A percentile compares a stretch with the other conserved stretches of the same genome.
Conservation (phyloP, 2,797 vertebrate genomes). For the Lutjanus campechanus region DNA sequence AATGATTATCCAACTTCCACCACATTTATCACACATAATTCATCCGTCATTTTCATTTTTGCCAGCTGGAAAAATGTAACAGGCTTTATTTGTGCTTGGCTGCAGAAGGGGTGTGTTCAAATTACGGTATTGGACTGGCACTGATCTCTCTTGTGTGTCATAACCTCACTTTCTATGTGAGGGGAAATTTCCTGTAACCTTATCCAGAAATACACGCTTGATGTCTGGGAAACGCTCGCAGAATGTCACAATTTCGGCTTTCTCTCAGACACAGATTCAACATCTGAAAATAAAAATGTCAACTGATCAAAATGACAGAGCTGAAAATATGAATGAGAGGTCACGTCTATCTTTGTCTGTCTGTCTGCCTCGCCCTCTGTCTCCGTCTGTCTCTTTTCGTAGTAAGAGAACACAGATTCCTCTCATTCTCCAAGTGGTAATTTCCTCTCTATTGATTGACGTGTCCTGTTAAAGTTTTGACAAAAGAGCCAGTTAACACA, state of each 20-base stretch:
- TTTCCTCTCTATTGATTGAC: constrained; percentile 74
- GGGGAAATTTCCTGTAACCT: constrained; percentile 77
- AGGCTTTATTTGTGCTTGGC: constrained; percentile 41
- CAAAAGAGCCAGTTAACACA: constrained; percentile 63
- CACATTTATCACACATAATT: constrained; percentile 39
- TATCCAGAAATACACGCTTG: constrained; percentile 69
- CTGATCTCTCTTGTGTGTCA: constrained; percentile 67
- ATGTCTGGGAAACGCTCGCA: constrained; percentile 72
- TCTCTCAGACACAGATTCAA: constrained; percentile 48
- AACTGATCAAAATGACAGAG: constrained; percentile 58
- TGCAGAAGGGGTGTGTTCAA: constrained; percentile 53
- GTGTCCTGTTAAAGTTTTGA: constrained; percentile 61
- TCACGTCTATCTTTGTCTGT: constrained; percentile 58
- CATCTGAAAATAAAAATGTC: constrained; percentile 63
- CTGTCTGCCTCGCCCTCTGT: constrained; percentile 42
- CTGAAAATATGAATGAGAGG: constrained; percentile 62
- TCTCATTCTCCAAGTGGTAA: constrained; percentile 68
- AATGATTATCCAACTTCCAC: constrained; percentile 17
- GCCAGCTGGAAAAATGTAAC: constrained; percentile 42
- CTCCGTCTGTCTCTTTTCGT: not conserved
- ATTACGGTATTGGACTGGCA: constrained; percentile 67
- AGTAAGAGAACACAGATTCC: constrained; percentile 58
- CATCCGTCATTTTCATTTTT: constrained; percentile 44
- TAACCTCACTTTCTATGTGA: constrained; percentile 70
- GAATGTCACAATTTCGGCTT: constrained; percentile 65